Conservation (phyloP, 2,113 vertebrate genomes). For the Scomber scombrus region DNA sequence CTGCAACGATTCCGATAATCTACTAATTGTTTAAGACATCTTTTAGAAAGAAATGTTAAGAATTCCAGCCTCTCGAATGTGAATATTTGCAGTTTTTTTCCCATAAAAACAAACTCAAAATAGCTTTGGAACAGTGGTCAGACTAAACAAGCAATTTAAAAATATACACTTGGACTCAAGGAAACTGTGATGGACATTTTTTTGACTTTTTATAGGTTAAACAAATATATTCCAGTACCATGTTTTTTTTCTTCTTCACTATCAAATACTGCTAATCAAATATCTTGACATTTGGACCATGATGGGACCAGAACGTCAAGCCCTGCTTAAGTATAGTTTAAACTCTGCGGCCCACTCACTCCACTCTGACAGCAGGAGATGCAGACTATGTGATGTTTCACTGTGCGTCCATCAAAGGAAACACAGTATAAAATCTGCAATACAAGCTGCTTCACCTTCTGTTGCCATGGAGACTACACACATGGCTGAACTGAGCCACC, state of each 20-base stretch:
- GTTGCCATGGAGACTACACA: slow-evolving; percentile 37
- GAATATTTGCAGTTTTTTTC: no score
- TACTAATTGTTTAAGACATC: no score
- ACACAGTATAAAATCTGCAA: neutral
- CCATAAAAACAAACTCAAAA: no score
- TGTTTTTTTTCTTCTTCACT: neutral
- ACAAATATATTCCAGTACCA: neutral
- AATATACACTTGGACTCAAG: no score
- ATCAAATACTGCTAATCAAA: neutral
- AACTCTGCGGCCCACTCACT: neutral
- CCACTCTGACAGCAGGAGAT: neutral
- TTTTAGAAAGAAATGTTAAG: no score
- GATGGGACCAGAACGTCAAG: neutral
- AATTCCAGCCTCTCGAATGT: no score
- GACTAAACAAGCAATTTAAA: no score
- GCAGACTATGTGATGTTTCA: neutral
- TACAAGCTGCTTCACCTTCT: neutral
- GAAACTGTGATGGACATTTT: no score
- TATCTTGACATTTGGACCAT: neutral
- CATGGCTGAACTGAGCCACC: neutral
- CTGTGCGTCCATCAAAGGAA: neutral
- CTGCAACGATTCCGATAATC: neutral
- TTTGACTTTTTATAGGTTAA: no score
- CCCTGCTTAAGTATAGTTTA: neutral
- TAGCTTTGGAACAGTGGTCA: no score